Evolutionary conservation across 2,797 vertebrate genomes (phyloP), one percentile per base, ranked within the genome.

Genomic region (Pterois miles): DNA sequence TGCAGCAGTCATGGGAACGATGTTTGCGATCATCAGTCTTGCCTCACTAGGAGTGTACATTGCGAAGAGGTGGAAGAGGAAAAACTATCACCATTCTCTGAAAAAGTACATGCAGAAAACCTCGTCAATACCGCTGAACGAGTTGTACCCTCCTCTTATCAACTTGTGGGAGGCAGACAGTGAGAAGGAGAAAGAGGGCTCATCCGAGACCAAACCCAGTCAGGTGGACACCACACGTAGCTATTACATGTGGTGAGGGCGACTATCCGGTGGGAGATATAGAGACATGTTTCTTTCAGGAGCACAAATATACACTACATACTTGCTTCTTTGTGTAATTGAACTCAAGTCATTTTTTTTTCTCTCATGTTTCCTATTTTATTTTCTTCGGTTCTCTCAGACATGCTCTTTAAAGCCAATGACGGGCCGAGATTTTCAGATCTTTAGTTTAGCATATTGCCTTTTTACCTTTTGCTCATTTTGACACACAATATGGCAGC

Each of bases 101-200:
- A 99, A 99, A 93, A 99, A 99, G 91, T 99, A 99, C 94, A 99
- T 99, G 98, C 98, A 99, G 94, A 99, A 99, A 93, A 99, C 98
- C 60, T 99, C 98, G 2, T 99, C 98, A 0, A 99, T 99, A 89
- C 98, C 98, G 0, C 92, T 99, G 48, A 99, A 99, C 0, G 98
- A 99, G 94, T 93, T 99, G 62, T 99, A 99, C 89, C 98, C 98
- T 3, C 98, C 98, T 3, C 98, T 99, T 77, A 99, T 99, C 90
- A 99, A 98, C 91, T 94, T 99, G 90, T 99, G 98, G 98, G 98
- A 99, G 88, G 96, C 95, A 1, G 98, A 99, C 92, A 96, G 94
- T 33, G 98, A 99, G 87, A 99, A 99, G 80, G 98, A 99, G 83
- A 99, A 98, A 82, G 98, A 99, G 12, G 95, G 95, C 20, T 93